phyloP scores from a whole-genome alignment of 2,113 vertebrate species.

The Apteryx owenii region DNA sequence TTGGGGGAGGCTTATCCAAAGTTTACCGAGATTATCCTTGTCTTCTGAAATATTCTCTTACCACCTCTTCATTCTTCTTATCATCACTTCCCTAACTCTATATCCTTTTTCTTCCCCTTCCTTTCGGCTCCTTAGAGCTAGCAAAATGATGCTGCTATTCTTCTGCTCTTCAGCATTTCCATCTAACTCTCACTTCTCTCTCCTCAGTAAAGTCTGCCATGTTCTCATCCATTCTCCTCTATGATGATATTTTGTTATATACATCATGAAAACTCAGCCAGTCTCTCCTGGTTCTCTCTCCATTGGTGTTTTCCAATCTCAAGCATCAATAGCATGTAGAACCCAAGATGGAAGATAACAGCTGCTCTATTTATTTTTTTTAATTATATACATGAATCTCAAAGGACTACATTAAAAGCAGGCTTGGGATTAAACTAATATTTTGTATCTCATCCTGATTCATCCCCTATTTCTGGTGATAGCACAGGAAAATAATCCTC shows the following conservation, averaged over 20 bases:
- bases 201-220: neutral
- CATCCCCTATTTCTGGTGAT: neutral
- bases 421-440: neutral
- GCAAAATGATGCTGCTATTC: neutral
- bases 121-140: neutral
- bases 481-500: neutral
- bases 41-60: neutral
- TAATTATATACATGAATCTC: neutral
- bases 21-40: neutral
- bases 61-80: neutral
- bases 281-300: neutral
- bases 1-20: neutral
- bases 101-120: neutral
- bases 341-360: neutral
- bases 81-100: neutral
- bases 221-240: neutral
- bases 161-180: neutral
- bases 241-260: too few relatives aligned
- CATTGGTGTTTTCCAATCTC: neutral
- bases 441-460: neutral
- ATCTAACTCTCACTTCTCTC: neutral
- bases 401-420: neutral
- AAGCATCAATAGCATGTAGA: neutral
- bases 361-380: neutral
- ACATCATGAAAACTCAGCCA: neutral